Conservation (phyloP, 2,113 vertebrate species). For the Anhinga rufa region DNA sequence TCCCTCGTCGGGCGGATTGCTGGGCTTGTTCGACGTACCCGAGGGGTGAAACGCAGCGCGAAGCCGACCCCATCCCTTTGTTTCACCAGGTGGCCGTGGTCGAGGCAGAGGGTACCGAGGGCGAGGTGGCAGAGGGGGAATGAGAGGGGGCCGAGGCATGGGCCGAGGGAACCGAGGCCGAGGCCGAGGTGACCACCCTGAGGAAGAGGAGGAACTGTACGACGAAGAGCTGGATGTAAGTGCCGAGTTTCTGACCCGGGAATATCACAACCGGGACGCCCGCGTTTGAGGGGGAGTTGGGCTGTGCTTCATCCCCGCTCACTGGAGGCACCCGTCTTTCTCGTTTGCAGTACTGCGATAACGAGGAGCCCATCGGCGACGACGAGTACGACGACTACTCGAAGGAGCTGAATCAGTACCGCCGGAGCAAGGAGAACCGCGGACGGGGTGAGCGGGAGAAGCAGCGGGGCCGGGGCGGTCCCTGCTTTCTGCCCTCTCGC, state of each 20-base stretch:
- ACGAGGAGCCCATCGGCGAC: constrained; percentile 82
- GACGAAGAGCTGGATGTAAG: constrained; percentile 76
- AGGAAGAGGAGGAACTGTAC: constrained; percentile 78
- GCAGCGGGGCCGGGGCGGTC: background rate
- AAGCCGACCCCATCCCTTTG: background rate
- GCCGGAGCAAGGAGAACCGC: constrained; percentile 77
- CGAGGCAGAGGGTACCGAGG: constrained; percentile 81
- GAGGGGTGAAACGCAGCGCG: background rate
- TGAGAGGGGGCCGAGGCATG: constrained; percentile 72
- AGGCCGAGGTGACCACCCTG: constrained; percentile 72
- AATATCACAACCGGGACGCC: fast-evolving
- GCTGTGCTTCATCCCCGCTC: background rate
- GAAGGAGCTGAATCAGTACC: constrained; percentile 87
- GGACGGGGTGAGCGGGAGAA: constrained; percentile 72
- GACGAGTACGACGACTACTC: constrained; percentile 89
- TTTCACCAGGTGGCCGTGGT: constrained; percentile 74
- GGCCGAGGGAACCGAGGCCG: constrained; percentile 72
- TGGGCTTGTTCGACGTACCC: background rate
- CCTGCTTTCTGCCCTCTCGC: no score
- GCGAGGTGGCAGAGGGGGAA: constrained; percentile 83
- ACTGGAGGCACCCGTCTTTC: background rate
- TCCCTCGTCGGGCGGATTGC: background rate
- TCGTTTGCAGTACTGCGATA: constrained; percentile 77
- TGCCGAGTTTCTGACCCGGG: no score
- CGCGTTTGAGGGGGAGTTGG: background rate